Percentiles rank a stretch among this genome's conserved stretches.
These are phyloP conservation scores for Actias luna DNA, from an alignment of 2,888 invertebrate species.

Conservation along the genomic window DNA sequence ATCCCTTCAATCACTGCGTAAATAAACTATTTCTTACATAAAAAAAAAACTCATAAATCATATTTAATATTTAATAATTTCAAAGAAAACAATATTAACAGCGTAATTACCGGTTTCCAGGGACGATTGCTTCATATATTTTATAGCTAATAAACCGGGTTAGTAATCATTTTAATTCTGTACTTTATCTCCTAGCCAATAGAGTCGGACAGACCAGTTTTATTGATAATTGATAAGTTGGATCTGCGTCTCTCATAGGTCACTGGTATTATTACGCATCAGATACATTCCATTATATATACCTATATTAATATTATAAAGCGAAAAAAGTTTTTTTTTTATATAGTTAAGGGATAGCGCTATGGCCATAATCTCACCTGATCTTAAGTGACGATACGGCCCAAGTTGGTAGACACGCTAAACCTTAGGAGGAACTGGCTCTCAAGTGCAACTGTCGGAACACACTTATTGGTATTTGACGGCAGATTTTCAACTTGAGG, in stretches of 20 bases:
- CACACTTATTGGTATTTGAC: too few relatives aligned
- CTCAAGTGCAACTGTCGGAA: too few relatives aligned
- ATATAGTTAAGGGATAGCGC: too few relatives aligned
- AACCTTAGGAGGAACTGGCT: too few relatives aligned
- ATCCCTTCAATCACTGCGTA: neutral
- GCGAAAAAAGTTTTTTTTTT: too few relatives aligned
- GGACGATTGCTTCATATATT: conserved; percentile 1
- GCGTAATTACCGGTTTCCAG: neutral
- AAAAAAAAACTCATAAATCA: conserved; percentile 5
- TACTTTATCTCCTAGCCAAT: neutral
- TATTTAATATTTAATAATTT: neutral
- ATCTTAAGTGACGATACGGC: too few relatives aligned
- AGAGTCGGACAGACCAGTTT: neutral
- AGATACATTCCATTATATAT: neutral
- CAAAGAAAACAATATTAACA: neutral
- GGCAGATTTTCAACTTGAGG: too few relatives aligned
- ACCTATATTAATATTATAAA: too few relatives aligned
- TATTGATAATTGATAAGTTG: neutral
- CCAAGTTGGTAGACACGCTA: too few relatives aligned
- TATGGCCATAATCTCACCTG: too few relatives aligned
- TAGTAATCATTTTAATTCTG: neutral
- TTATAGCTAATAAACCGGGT: neutral
- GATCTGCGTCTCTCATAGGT: neutral
- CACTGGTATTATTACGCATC: neutral
- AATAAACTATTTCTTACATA: neutral